These are phyloP conservation scores for Turnix velox DNA, from an alignment of 2,113 vertebrate genomes.

Conservation along the genomic window DNA sequence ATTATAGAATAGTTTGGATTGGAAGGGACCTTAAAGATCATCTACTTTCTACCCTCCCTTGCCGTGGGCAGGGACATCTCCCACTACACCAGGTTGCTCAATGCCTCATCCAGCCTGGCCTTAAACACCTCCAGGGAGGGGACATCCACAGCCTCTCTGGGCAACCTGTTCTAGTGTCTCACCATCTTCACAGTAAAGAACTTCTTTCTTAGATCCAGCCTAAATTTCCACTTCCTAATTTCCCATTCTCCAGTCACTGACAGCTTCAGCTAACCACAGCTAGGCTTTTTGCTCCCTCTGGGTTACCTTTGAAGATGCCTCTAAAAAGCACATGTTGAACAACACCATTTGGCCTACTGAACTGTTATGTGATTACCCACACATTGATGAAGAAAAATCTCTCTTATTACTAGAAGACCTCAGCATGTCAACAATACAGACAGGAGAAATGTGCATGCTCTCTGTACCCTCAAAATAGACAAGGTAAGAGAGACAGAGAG, in stretches of 20 bases:
- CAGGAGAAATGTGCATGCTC: neutral
- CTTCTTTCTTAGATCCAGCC: no score
- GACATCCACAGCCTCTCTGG: no score
- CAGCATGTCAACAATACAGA: neutral
- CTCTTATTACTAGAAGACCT: neutral
- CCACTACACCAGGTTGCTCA: no score
- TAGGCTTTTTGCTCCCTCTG: neutral
- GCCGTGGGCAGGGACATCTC: no score
- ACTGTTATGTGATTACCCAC: neutral
- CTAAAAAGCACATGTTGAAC: fast-evolving
- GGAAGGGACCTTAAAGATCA: no score
- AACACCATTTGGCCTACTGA: neutral
- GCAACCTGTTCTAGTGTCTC: no score
- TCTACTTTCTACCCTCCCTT: no score
- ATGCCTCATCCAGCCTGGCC: no score
- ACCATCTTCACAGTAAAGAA: no score
- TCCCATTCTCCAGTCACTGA: neutral
- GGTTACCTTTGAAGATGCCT: neutral
- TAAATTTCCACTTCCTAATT: no score
- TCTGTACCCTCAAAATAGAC: neutral
- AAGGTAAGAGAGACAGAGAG: neutral
- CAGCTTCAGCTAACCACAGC: neutral
- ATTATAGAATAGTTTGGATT: no score
- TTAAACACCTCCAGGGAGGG: no score
- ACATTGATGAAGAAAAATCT: neutral